Conservation (phyloP, 37 sponge, comb jelly and placozoan species). For the Corticium candelabrum region DNA sequence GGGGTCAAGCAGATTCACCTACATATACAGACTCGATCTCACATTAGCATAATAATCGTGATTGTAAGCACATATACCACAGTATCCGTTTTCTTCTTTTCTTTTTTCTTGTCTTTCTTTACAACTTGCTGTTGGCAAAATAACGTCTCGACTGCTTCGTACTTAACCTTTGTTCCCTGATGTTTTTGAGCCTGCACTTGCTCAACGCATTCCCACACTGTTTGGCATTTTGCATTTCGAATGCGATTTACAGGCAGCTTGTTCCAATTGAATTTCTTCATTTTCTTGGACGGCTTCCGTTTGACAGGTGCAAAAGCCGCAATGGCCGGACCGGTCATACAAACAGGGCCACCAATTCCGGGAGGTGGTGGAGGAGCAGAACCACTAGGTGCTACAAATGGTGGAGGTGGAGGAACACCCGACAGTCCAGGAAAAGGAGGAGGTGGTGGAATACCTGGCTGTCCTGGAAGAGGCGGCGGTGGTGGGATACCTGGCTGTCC, state of each 20-base stretch:
- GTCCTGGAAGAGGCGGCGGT: not conserved
- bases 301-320: not conserved
- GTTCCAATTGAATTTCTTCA: constrained; percentile 87
- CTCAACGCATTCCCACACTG: constrained; percentile 1
- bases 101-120: not conserved
- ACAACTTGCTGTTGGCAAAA: not conserved
- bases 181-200: not conserved
- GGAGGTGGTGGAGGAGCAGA: not conserved
- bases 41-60: too few species aligned
- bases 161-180: not conserved
- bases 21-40: too few species aligned
- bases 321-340: not conserved
- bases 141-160: not conserved
- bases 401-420: not conserved
- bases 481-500: not conserved
- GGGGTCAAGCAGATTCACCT: constrained; percentile 62
- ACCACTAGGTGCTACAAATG: not conserved
- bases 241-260: constrained; percentile 38
- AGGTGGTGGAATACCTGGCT: not conserved
- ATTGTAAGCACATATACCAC: too few species aligned
- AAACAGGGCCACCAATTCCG: not conserved
- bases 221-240: not conserved
- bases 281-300: constrained; percentile 51
- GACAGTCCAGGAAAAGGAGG: not conserved
- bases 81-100: not conserved